A percentile compares a stretch with the other conserved stretches of the same genome.
These are phyloP conservation scores for Lithodes maja DNA, from an alignment of 2,888 invertebrate species.

Conservation along the genomic window DNA sequence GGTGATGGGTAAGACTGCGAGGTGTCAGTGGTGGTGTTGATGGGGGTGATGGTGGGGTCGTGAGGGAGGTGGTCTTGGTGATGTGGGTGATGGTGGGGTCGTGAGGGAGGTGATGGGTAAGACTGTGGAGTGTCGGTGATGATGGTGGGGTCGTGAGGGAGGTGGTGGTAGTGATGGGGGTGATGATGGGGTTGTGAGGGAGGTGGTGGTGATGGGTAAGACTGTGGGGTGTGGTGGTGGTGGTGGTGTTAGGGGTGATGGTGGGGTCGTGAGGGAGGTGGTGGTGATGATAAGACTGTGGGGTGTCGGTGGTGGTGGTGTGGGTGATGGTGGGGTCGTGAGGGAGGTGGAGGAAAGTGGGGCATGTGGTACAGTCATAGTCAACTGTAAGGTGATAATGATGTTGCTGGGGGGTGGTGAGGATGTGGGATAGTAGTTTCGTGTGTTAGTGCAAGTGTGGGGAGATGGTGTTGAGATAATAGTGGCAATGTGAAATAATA, in stretches of 20 bases:
- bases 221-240: background rate
- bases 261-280: background rate
- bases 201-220: background rate
- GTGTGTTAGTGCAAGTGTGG: too few relatives aligned
- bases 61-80: background rate
- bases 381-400: too few relatives aligned
- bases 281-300: background rate
- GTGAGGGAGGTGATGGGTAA: background rate
- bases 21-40: background rate
- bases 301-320: background rate
- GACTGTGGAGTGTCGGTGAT: conserved; percentile 1
- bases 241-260: background rate
- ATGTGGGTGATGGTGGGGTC: background rate
- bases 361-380: too few relatives aligned
- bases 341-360: background rate
- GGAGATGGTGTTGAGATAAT: too few relatives aligned
- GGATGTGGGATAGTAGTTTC: too few relatives aligned
- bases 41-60: background rate
- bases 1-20: background rate
- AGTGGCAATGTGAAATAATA: too few relatives aligned
- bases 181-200: background rate
- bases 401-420: too few relatives aligned
- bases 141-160: conserved; percentile 6
- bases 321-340: background rate
- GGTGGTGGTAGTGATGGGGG: background rate